phyloP scores from a whole-genome alignment of 1,140 invertebrate genomes.

The Carcinoscorpius rotundicauda region DNA sequence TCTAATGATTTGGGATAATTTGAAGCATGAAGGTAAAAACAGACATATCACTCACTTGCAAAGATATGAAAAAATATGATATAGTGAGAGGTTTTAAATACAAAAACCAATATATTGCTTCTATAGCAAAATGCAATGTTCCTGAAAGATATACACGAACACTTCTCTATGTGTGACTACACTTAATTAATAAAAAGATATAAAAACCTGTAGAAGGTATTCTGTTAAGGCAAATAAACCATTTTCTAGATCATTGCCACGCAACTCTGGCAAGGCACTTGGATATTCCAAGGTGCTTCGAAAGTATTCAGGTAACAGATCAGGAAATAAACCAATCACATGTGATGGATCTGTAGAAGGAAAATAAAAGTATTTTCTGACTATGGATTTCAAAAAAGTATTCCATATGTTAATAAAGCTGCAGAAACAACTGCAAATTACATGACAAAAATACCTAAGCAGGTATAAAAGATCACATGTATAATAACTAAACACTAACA shows the following conservation, averaged over 20 bases:
- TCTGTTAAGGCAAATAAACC: constrained; percentile 78
- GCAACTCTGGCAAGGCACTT: constrained; percentile 48
- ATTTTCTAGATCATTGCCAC: constrained; percentile 71
- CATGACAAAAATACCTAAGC: not conserved
- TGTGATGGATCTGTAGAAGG: constrained; percentile 63
- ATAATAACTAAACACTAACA: constrained; percentile 2
- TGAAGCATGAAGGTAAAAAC: too few relatives aligned
- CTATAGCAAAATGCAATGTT: too few relatives aligned
- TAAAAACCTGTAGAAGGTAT: constrained; percentile 61
- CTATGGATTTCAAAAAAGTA: not conserved
- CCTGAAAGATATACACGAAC: too few relatives aligned
- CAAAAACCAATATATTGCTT: too few relatives aligned
- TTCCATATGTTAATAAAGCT: constrained; percentile 5
- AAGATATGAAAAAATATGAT: too few relatives aligned
- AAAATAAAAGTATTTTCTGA: too few relatives aligned
- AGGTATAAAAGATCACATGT: constrained; percentile 5
- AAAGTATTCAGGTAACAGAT: constrained; percentile 58
- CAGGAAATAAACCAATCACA: constrained; percentile 87
- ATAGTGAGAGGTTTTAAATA: too few relatives aligned
- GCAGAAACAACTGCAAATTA: not conserved
- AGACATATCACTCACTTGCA: too few relatives aligned
- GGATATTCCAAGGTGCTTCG: constrained; percentile 43
- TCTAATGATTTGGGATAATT: too few relatives aligned
- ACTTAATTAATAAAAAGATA: too few relatives aligned
- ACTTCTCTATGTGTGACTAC: too few relatives aligned